These are phyloP conservation scores for Acleris holmiana DNA, from an alignment of 2,888 invertebrate genomes.

Conservation along the genomic window DNA sequence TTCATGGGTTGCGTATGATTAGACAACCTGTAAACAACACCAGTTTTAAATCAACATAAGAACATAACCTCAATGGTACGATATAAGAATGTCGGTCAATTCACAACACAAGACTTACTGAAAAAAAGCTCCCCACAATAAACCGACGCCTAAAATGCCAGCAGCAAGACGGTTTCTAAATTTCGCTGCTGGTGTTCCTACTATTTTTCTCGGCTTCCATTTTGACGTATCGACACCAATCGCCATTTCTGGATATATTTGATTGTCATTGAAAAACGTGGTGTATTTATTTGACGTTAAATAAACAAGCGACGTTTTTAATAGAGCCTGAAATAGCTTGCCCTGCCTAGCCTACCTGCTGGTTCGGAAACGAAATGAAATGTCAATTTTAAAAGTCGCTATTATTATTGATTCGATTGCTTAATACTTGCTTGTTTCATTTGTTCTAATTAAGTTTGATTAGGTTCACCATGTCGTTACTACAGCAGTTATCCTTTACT, in stretches of 20 bases:
- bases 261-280: conserved; percentile 9
- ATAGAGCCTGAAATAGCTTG: conserved; percentile 1
- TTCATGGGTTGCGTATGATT: conserved; percentile 57
- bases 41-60: conserved; percentile 43
- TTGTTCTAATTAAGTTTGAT: background rate
- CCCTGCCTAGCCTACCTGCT: too few relatives aligned
- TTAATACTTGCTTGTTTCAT: background rate
- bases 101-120: conserved; percentile 71
- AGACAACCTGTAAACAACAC: conserved; percentile 52
- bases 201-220: conserved; percentile 87
- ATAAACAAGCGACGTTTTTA: background rate
- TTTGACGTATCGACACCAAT: conserved; percentile 81
- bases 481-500: conserved; percentile 62
- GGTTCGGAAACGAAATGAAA: too few relatives aligned
- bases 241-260: conserved; percentile 65
- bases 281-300: background rate
- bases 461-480: conserved; percentile 61
- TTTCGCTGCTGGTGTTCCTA: conserved; percentile 86
- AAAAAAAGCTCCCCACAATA: conserved; percentile 68
- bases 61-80: conserved; percentile 50
- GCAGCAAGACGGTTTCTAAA: conserved; percentile 82
- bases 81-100: background rate
- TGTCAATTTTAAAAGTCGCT: too few relatives aligned
- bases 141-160: conserved; percentile 71
- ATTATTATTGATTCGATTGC: too few relatives aligned